Conservation (phyloP, 2,888 invertebrate genomes). For the Pteria penguin region DNA sequence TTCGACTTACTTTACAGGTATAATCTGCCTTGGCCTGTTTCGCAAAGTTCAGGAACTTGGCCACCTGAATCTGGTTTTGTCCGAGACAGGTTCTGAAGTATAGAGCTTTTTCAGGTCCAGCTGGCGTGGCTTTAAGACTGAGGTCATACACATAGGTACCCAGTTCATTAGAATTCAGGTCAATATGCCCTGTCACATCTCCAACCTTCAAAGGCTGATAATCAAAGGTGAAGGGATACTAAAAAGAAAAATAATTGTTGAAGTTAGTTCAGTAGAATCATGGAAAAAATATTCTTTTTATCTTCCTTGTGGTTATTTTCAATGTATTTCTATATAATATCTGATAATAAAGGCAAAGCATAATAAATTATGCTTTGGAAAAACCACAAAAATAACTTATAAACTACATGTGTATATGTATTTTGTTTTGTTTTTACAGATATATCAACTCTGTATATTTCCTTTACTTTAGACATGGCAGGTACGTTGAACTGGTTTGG, state of each 20-base stretch:
- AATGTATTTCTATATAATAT: too few species aligned
- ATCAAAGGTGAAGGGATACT: conserved; percentile 78
- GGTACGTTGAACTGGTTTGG: conserved; percentile 76
- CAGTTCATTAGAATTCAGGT: conserved; percentile 78
- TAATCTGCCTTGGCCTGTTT: conserved; percentile 80
- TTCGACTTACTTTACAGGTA: conserved; percentile 76
- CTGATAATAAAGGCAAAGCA: too few species aligned
- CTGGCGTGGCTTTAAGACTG: conserved; percentile 76
- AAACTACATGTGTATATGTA: not conserved
- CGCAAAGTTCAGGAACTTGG: conserved; percentile 79
- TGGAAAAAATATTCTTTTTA: too few species aligned
- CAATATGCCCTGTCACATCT: conserved; percentile 73
- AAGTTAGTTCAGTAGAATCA: too few species aligned
- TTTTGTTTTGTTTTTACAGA: too few species aligned
- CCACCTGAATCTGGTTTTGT: conserved; percentile 71
- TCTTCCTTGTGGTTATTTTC: too few species aligned
- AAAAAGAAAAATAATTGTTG: conserved; percentile 38
- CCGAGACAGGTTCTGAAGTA: conserved; percentile 79
- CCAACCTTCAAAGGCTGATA: conserved; percentile 79
- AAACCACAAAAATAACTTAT: not conserved
- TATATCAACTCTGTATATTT: too few species aligned
- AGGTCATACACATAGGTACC: conserved; percentile 79
- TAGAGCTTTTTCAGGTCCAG: conserved; percentile 77
- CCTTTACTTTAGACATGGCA: conserved; percentile 74
- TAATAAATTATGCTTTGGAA: not conserved